Base-by-base conservation (phyloP, 1,140 invertebrate species). In the Phthorimaea operculella region DNA sequence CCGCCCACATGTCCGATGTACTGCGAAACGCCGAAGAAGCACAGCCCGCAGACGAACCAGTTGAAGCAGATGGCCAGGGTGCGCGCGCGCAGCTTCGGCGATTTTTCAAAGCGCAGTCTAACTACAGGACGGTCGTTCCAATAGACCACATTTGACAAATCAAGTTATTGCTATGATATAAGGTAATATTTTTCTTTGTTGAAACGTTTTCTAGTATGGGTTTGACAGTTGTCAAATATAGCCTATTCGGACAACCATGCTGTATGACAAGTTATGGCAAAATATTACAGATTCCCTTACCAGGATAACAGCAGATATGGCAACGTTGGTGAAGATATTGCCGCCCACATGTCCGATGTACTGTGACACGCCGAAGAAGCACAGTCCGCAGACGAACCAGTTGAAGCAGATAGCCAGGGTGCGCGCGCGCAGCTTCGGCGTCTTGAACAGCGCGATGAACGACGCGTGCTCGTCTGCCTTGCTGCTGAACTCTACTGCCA, bases 11-110 rank as follows among this genome's bases (percentile, higher is more conserved):
- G 89, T 0, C 91, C 89, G 50, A 93, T 90, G 66, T 92, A 93
- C 67, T 94, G 92, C 0, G 92, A 90, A 1, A 92, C 89, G 1
- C 92, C 92, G 63, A 92, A 94, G 68, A 93, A 90, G 47, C 91
- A 91, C 60, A 93, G 86, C 4, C 92, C 92, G 56, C 90, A 91
- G 1, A 91, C 90, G 33, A 91, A 76, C 92, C 92, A 94, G 59
- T 91, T 90, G 65, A 90, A 90, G 58, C 88, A 90, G 57, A 93
- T 90, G n/a, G n/a, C n/a, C n/a, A n/a, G n/a, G n/a, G n/a, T n/a
- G n/a, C n/a, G n/a, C n/a, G n/a, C n/a, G n/a, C 93, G 83, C 78
- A 95, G 87, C 60, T 90, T 91, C 0, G 92, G 91, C 0, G 91
- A n/a, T n/a, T n/a, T n/a, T n/a, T n/a, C n/a, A n/a, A n/a, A n/a